phyloP scores from a whole-genome alignment of 2,113 vertebrate species.

The Pandion haliaetus region DNA sequence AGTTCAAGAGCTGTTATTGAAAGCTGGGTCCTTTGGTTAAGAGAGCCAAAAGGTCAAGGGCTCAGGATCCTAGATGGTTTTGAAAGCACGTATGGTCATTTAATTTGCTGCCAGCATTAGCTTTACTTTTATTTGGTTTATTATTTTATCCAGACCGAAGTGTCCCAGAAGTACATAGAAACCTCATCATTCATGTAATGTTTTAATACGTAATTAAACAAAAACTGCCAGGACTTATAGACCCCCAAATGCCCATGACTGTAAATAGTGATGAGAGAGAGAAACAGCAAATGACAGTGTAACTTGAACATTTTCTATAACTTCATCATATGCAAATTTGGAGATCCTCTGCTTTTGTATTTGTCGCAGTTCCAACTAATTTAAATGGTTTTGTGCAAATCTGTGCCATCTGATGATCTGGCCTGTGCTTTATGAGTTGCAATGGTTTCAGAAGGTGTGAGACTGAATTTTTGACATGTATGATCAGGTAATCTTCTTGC shows the following conservation, averaged over 20 bases:
- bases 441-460: background rate
- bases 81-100: background rate
- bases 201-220: background rate
- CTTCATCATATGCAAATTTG: background rate
- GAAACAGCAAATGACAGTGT: background rate
- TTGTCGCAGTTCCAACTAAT: background rate
- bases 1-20: background rate
- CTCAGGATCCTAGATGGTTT: background rate
- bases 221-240: background rate
- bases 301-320: background rate
- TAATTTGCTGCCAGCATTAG: background rate
- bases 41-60: background rate
- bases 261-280: background rate
- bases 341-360: background rate
- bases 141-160: background rate
- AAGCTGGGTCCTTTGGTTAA: background rate
- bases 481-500: background rate
- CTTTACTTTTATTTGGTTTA: background rate
- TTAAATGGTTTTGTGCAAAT: background rate
- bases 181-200: background rate
- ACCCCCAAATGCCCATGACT: background rate
- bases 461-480: background rate
- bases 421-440: background rate
- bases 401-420: background rate
- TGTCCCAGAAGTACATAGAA: background rate